Percentiles rank a stretch among this genome's conserved stretches.
Conservation (phyloP, 2,888 invertebrate species). For the Lissonota sp. region DNA sequence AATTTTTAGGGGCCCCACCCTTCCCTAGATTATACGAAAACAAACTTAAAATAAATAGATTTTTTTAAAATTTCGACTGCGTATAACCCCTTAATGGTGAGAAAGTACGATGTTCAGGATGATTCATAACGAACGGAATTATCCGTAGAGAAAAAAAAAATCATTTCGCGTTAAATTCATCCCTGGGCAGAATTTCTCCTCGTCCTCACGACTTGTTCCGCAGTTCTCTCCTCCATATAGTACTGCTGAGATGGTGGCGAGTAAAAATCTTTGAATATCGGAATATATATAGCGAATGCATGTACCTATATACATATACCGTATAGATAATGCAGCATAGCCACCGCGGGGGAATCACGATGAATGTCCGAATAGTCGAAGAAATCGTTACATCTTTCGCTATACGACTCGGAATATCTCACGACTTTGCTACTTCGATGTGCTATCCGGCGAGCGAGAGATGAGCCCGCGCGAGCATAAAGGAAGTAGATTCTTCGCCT, state of each 20-base stretch:
- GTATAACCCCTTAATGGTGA: too few species aligned
- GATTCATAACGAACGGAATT: too few species aligned
- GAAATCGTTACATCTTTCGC: slow-evolving; percentile 59
- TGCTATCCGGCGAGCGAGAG: slow-evolving; percentile 35
- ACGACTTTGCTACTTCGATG: slow-evolving; percentile 61
- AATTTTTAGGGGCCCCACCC: too few species aligned
- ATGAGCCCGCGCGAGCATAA: slow-evolving; percentile 57
- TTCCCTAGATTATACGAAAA: too few species aligned
- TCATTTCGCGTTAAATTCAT: slow-evolving; percentile 27
- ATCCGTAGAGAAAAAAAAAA: not conserved
- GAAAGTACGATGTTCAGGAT: too few species aligned
- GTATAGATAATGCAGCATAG: slow-evolving; percentile 40
- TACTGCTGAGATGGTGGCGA: slow-evolving; percentile 47
- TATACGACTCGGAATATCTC: slow-evolving; percentile 53
- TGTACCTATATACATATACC: not conserved
- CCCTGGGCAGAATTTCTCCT: slow-evolving; percentile 58
- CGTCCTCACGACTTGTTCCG: slow-evolving; percentile 51
- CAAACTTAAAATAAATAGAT: too few species aligned
- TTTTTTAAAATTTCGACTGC: too few species aligned
- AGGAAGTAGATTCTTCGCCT: slow-evolving; percentile 53
- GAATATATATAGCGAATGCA: slow-evolving; percentile 2
- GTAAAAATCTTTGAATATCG: slow-evolving; percentile 53
- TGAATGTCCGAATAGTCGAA: slow-evolving; percentile 61
- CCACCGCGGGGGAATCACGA: slow-evolving; percentile 63
- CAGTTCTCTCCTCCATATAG: slow-evolving; percentile 16